Base-by-base conservation (phyloP, 2,113 vertebrate genomes). In the Eptesicus fuscus region DNA sequence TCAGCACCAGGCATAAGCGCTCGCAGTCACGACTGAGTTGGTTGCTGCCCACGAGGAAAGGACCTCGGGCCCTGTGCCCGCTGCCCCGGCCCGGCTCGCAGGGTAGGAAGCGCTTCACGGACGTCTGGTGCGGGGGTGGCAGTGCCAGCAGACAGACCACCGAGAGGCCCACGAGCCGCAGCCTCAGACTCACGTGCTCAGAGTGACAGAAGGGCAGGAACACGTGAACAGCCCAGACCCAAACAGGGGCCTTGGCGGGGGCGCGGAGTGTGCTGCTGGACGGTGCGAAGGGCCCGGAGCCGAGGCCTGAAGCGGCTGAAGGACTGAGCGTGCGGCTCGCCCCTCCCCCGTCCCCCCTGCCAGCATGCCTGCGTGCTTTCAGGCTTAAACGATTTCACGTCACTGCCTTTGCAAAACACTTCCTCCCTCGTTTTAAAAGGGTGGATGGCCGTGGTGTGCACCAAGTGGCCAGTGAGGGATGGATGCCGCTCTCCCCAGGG, bases 201-300 rank as follows among this genome's bases (percentile, higher is more conserved):
- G 28, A n/a, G 32, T 2, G 23, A 11, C 9, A 2, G 47, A 32
- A 23, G 30, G 61, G 49, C 23, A 4, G 74, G 7, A 7, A 10
- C 25, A 23, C 16, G 13, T 9, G 17, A 9, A 4, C 2, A 25
- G 3, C 30, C 9, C 12, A 23, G 40, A 4, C 13, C 7, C 30
- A 0, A 1, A 3, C 13, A 9, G 23, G 0, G 1, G 11, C 0
- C 44, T 3, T 20, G 40, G 11, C 0, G 23, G 18, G 12, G 35
- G 11, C 1, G 1, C 5, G 13, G 30, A 1, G 11, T 0, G 0
- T 1, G 18, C 30, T 0, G 18, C 18, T 30, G 18, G 30, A 2
- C 30, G 3, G 4, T 0, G 7, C 53, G 22, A 9, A 9, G 53
- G 56, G 56, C 56, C 56, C 9, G 1, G 22, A 10, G 22, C 56